phyloP scores from a whole-genome alignment of 2,113 vertebrate genomes.

The Zosterops lateralis region DNA sequence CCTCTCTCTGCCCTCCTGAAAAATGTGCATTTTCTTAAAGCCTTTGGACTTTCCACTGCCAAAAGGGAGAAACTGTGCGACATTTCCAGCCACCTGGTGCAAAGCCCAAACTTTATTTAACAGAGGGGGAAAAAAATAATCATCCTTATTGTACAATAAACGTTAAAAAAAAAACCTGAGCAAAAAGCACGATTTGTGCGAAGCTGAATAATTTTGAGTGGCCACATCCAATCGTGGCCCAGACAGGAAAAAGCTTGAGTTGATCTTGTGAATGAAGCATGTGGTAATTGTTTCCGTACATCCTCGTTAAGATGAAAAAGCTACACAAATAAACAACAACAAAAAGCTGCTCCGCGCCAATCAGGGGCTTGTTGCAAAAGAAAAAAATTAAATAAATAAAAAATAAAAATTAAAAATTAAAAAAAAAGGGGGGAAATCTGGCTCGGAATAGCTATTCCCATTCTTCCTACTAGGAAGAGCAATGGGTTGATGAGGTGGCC shows the following conservation, averaged over 20 bases:
- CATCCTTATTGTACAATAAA: not conserved
- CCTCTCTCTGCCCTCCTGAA: constrained; percentile 51
- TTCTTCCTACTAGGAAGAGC: constrained; percentile 1
- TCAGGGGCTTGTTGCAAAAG: not conserved
- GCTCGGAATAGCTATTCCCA: not conserved
- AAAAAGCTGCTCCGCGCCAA: constrained; percentile 3
- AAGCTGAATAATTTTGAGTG: constrained; percentile 18
- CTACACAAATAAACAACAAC: constrained; percentile 69
- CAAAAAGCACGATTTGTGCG: not conserved
- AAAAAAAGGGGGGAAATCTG: not conserved
- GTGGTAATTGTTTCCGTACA: constrained; percentile 68
- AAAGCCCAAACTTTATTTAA: not conserved
- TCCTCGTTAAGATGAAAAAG: constrained; percentile 65
- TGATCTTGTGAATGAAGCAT: constrained; percentile 66
- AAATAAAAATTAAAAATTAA: too few species aligned
- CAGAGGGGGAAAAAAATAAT: not conserved
- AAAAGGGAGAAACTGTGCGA: not conserved
- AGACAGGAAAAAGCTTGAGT: constrained; percentile 51
- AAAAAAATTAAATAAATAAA: not conserved
- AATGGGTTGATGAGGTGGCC: not conserved
- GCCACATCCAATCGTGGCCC: not conserved
- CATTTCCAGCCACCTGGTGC: constrained; percentile 17
- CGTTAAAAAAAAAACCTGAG: not conserved
- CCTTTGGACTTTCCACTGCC: not conserved
- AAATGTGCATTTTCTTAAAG: constrained; percentile 24